These are phyloP conservation scores for Buphagus erythrorhynchus DNA, from an alignment of 2,797 vertebrate genomes.

Conservation along the genomic window DNA sequence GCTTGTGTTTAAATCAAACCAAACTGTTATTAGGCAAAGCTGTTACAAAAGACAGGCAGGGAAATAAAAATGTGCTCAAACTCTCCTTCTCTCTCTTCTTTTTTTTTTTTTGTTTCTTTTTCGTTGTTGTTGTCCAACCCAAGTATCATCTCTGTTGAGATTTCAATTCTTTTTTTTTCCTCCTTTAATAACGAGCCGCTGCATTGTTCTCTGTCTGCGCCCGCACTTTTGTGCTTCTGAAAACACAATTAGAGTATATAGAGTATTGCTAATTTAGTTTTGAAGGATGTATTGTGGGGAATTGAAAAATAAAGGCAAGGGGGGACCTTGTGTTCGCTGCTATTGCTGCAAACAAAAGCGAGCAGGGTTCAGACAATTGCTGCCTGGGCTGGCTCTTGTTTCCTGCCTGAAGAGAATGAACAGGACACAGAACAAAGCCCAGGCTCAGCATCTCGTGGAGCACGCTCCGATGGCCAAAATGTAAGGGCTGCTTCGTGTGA, in stretches of 20 bases:
- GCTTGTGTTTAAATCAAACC: background rate
- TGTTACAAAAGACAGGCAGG: background rate
- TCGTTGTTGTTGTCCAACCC: background rate
- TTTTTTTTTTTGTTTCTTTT: background rate
- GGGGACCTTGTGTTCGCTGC: background rate
- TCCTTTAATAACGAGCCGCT: background rate
- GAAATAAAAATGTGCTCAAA: background rate
- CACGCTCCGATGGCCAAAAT: background rate
- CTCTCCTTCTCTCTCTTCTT: background rate
- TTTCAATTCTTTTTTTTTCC: conserved; percentile 29
- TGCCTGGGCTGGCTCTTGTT: background rate
- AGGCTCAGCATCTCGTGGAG: background rate
- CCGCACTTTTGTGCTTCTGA: background rate
- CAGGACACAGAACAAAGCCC: background rate
- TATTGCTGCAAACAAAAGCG: background rate
- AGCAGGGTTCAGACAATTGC: background rate
- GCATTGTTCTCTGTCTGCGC: background rate
- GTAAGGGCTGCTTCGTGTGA: background rate
- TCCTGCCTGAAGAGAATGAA: background rate
- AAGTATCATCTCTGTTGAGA: conserved; percentile 12
- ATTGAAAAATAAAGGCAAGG: background rate
- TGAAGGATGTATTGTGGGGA: background rate
- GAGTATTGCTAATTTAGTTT: conserved; percentile 53
- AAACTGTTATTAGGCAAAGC: background rate
- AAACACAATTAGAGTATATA: conserved; percentile 46